Evolutionary conservation across 2,888 invertebrate genomes (phyloP), one percentile per base, ranked within the genome.

Genomic region (Amblyjoppa fuscipennis): DNA sequence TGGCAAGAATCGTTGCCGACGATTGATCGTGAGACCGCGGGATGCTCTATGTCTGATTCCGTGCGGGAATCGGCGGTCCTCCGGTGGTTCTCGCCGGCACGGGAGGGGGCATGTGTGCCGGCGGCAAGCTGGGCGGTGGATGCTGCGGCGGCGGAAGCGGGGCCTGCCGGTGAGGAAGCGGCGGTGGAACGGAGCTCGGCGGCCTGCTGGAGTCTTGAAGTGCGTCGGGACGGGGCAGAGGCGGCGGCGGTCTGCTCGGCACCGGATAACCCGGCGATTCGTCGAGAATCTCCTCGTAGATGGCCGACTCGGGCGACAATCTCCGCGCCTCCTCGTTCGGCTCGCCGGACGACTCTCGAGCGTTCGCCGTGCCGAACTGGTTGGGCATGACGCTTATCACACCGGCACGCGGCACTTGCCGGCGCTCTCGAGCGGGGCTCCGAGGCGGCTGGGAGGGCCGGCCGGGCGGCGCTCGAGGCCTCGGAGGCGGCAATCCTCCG

Each of bases 11-110:
- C 16, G 49, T n/a, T 34, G 31, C 28, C 11, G 11, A 31, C 7
- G 51, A 59, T 20, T 73, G 20, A 28, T 78, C 56, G 61, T 34
- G 75, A 85, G 64, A 45, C 3, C 45, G 11, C 41, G 74, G 83
- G 59, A 70, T n/a, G n/a, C 70, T 53, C 83, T 86, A 86, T 83
- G 86, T 81, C 69, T 83, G 93, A 91, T 94, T 93, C 81, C 96
- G 95, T 56, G 96, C 96, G 3, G 97, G 97, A 87, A 96, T 93
- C 0, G 97, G 96, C 28, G 96, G 96, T 6, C 96, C 96, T 20
- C 95, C 95, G 5, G 95, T 95, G 78, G 95, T 95, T 82, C 96
- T 94, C 0, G 96, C 95, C 0, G 96, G 96, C 41, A 96, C 95
- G 0, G 95, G 95, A 1, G 96, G 96, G 0, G 96, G 95, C 56